Evolutionary conservation across 2,888 invertebrate species (phyloP).

Genomic region (Galerucella nymphaeae): DNA sequence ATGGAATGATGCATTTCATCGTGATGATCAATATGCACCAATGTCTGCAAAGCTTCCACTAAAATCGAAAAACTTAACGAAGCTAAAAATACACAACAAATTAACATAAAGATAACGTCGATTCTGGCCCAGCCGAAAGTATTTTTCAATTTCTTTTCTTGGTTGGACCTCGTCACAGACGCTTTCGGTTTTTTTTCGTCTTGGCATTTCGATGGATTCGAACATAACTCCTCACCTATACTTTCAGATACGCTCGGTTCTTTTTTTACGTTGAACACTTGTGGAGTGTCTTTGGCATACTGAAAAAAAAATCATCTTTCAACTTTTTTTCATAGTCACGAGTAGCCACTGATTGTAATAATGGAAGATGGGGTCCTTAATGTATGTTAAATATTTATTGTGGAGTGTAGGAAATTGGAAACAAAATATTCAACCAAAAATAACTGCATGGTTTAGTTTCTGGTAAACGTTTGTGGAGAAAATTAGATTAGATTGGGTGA

Average conservation of each 20-base stretch:
- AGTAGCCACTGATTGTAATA: too few relatives aligned
- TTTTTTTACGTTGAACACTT: slow-evolving; percentile 34
- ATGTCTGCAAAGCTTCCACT: slow-evolving; percentile 84
- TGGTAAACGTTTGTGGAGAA: too few relatives aligned
- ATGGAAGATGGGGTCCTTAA: too few relatives aligned
- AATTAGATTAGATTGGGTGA: too few relatives aligned
- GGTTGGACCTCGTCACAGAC: slow-evolving; percentile 58
- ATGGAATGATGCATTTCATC: slow-evolving; percentile 81
- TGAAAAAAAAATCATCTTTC: slow-evolving; percentile 43
- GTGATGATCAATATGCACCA: slow-evolving; percentile 79
- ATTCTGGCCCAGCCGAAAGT: slow-evolving; percentile 94
- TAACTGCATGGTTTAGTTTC: too few relatives aligned
- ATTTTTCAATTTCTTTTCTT: slow-evolving; percentile 77
- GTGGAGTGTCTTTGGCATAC: slow-evolving; percentile 54
- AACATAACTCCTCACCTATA: slow-evolving; percentile 43
- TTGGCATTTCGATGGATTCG: slow-evolving; percentile 39
- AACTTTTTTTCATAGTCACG: too few relatives aligned
- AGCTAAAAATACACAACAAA: slow-evolving; percentile 83
- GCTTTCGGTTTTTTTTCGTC: slow-evolving; percentile 47
- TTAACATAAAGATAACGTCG: slow-evolving; percentile 85
- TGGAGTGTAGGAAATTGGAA: too few relatives aligned
- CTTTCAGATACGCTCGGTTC: slow-evolving; percentile 38
- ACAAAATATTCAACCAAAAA: too few relatives aligned
- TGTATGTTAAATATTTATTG: too few relatives aligned
- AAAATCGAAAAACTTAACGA: slow-evolving; percentile 85